Evolutionary conservation across 2,797 vertebrate species (phyloP).

Genomic region (Coracias cyanogaster): DNA sequence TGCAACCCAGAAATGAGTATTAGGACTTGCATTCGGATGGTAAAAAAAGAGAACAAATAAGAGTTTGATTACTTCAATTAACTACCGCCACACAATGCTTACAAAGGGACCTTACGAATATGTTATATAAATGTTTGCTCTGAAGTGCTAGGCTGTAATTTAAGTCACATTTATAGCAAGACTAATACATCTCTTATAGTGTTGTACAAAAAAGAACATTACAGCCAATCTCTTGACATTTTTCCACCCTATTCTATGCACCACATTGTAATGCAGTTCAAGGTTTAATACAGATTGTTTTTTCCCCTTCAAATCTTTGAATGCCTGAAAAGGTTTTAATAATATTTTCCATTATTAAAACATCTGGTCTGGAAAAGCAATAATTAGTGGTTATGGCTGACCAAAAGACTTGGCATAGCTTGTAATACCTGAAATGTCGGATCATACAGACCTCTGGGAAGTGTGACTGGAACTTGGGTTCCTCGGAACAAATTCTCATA

Average conservation of each 20-base stretch:
- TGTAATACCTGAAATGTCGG: constrained; percentile 56
- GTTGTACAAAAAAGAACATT: neutral
- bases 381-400: constrained; percentile 62
- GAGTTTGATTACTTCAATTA: constrained; percentile 52
- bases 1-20: constrained; percentile 13
- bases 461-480: constrained; percentile 90
- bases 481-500: constrained; percentile 83
- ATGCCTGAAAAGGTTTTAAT: constrained; percentile 51
- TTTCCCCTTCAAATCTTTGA: neutral
- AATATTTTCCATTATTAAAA: constrained; percentile 70
- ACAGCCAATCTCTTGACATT: neutral
- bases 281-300: constrained; percentile 41
- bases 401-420: constrained; percentile 56
- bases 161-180: constrained; percentile 30
- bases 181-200: neutral
- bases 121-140: constrained; percentile 45
- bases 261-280: neutral
- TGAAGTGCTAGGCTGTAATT: neutral
- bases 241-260: neutral
- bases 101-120: neutral
- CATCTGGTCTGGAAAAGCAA: constrained; percentile 66
- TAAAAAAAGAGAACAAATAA: constrained; percentile 37
- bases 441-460: constrained; percentile 90
- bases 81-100: neutral
- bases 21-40: neutral